Conservation (phyloP, 2,888 invertebrate species). For the Theretra japonica region DNA sequence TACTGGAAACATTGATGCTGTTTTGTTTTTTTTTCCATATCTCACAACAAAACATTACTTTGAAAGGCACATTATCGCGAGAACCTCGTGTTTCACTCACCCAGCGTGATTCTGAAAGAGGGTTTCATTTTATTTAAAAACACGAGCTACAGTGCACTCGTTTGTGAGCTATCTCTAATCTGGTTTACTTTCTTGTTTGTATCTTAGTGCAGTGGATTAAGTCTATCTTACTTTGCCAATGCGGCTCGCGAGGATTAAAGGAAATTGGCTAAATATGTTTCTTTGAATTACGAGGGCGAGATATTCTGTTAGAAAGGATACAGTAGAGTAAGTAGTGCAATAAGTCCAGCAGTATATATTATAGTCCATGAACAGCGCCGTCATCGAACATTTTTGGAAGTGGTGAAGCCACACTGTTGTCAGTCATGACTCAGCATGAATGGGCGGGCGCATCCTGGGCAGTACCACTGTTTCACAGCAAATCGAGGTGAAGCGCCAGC, state of each 20-base stretch:
- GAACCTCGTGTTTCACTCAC: background rate
- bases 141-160: background rate
- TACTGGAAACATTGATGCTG: too few relatives aligned
- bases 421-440: too few relatives aligned
- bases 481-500: too few relatives aligned
- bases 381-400: too few relatives aligned
- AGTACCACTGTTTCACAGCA: too few relatives aligned
- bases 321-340: background rate
- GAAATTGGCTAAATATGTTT: constrained; percentile 61
- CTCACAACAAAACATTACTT: background rate
- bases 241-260: constrained; percentile 52
- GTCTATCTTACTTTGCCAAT: constrained; percentile 46
- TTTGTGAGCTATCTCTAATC: constrained; percentile 40
- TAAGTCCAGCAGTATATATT: too few relatives aligned
- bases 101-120: background rate
- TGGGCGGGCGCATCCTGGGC: too few relatives aligned
- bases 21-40: background rate
- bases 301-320: too few relatives aligned
- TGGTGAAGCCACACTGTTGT: too few relatives aligned
- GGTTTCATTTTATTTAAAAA: constrained; percentile 10
- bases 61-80: background rate
- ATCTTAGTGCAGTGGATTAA: constrained; percentile 59
- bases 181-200: constrained; percentile 47
- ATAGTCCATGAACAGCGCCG: too few relatives aligned
- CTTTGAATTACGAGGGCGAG: constrained; percentile 19